Base-by-base conservation (phyloP, 2,797 vertebrate genomes). In the Brotula barbata region DNA sequence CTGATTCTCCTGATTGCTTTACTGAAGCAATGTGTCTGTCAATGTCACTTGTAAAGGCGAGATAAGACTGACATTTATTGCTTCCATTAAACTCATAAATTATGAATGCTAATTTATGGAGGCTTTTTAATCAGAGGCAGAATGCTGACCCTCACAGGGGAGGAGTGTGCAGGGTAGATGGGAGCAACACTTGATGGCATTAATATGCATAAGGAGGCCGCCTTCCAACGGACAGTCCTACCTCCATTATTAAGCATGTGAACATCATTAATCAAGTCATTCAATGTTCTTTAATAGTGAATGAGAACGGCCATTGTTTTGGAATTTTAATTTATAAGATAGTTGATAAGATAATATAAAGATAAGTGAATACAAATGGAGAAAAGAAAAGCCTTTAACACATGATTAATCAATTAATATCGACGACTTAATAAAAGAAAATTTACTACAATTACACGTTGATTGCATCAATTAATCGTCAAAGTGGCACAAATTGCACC, bases 51-150 rank as follows among this genome's bases (percentile, higher is more conserved):
- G 58, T 63, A 41, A n/a, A 70, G 53, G 68, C 70, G 72, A 73
- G 77, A 45, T 68, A 69, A 74, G 77, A 73, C 50, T 74, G 81
- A 80, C 84, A 85, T 84, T 87, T 81, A 88, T 81, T 73, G 80
- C 67, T 64, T 62, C 75, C 71, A 80, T 87, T 87, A 85, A 81
- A 73, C 22, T 54, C 81, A 80, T 81, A 79, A 88, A 89, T 89
- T 74, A 88, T 85, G 80, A 71, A 88, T 83, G 79, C 54, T 86
- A 84, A 87, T 87, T 71, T 65, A 78, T 62, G 72, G 68, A 60
- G 44, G 67, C 40, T 70, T 76, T 86, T 89, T 84, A 85, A 87
- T 87, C 87, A 86, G 71, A 75, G 22, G 56, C 23, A 48, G 63
- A 47, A 41, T 48, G 68, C 52, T 82, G 79, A 87, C 75, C 83